Evolutionary conservation across 2,113 vertebrate species (phyloP), one percentile per base, ranked within the genome.

Genomic region (Mesocricetus auratus): DNA sequence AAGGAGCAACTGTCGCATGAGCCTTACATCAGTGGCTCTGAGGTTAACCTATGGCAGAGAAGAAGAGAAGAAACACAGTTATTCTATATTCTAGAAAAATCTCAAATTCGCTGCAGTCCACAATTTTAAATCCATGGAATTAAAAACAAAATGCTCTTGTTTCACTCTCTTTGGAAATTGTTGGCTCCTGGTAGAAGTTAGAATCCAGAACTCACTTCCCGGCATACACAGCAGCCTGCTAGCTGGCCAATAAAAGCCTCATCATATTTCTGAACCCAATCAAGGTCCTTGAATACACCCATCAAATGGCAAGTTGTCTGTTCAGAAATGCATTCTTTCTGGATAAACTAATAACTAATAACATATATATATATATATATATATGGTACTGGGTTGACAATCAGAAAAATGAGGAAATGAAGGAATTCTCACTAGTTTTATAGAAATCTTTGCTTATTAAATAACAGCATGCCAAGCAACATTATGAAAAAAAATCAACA

Each of bases 1-100:
- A 36, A 99, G 97, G n/a, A 99, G 98, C 2, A 99, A 98, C 97
- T 99, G 99, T 85, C 99, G 99, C 99, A 99, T 99, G 89, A 99
- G 99, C 94, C 99, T 99, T 64, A 99, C 99, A 1, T 99, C 99
- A 0, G 99, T 99, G 96, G 99, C 99, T 97, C 99, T 99, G 66
- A 99, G 99, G 97, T 99, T 99, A 71, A 99, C 98, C 99, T 99
- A 71, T 0, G 21, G 56, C 31, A 50, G 91, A 85, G 33, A 91
- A 3, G 4, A 24, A 24, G 45, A 90, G 7, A 92, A 36, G 17
- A 93, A 73, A 95, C 21, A 62, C 10, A 31, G 36, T 97, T 62
- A 93, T 5, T 91, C 3, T 29, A 19, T 3, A 12, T 42, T 53
- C 68, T 74, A 5, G 50, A 83, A 78, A 89, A 22, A 50, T 5